A percentile compares a stretch with the other conserved stretches of the same genome.
Evolutionary conservation across 2,113 vertebrate genomes (phyloP).

Genomic region (Chrysochloris asiatica): DNA sequence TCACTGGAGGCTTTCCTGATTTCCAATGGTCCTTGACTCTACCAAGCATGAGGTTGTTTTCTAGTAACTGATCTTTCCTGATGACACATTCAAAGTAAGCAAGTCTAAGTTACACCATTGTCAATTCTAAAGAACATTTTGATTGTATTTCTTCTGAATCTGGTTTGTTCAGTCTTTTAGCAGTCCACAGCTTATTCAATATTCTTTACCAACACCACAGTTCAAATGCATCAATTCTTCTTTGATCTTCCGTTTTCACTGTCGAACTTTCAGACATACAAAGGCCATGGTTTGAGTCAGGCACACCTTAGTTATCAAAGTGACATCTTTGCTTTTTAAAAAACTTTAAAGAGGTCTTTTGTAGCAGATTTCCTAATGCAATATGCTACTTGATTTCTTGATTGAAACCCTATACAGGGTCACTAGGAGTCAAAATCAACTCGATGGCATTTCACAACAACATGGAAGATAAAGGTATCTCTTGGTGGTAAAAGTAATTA

Average conservation of each 20-base stretch:
- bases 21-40: neutral
- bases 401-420: too few species aligned
- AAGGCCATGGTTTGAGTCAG: neutral
- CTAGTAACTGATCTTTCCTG: neutral
- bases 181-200: neutral
- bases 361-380: neutral
- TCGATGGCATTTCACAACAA: too few species aligned
- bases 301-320: neutral
- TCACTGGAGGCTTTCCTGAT: neutral
- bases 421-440: too few species aligned
- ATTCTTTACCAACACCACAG: neutral
- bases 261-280: neutral
- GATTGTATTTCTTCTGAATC: neutral
- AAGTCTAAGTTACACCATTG: neutral
- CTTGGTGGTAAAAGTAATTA: neutral
- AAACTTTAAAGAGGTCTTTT: neutral
- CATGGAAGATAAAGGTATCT: neutral
- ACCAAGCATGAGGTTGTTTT: neutral
- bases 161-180: neutral
- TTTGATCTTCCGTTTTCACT: neutral
- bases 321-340: neutral
- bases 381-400: neutral
- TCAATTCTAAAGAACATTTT: neutral
- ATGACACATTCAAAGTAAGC: neutral
- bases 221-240: neutral